These are phyloP conservation scores for Drosophila varians DNA, from an alignment of 1,140 invertebrate genomes.

Conservation along the genomic window DNA sequence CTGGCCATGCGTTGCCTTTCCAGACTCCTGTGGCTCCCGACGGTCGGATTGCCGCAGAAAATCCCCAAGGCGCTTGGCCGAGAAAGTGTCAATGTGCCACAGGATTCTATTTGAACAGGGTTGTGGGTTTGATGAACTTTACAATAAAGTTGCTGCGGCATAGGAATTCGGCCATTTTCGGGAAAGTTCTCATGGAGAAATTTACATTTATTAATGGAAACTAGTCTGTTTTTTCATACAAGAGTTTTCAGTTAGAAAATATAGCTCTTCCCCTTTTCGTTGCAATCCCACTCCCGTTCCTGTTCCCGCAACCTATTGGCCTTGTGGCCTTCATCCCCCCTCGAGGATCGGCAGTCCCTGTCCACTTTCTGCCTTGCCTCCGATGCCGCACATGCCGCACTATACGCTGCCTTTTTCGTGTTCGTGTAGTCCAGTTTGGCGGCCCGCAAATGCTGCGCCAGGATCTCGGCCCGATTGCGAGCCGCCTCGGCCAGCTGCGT, in stretches of 20 bases:
- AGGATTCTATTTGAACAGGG: slow-evolving; percentile 10
- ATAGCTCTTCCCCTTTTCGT: slow-evolving; percentile 14
- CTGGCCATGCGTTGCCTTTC: slow-evolving; percentile 12
- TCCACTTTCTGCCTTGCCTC: slow-evolving; percentile 83
- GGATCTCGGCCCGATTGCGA: slow-evolving; percentile 85
- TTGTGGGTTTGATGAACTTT: slow-evolving; percentile 13
- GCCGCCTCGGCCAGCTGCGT: slow-evolving; percentile 86
- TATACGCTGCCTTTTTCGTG: slow-evolving; percentile 86
- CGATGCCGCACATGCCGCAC: slow-evolving; percentile 86
- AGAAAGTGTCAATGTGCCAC: slow-evolving; percentile 13
- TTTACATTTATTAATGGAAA: not conserved
- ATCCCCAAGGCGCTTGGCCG: slow-evolving; percentile 23
- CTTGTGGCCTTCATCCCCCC: not conserved
- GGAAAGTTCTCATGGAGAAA: not conserved
- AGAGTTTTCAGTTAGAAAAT: slow-evolving; percentile 14
- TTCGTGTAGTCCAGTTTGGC: slow-evolving; percentile 86
- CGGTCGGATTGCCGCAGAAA: slow-evolving; percentile 31
- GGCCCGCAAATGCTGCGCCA: slow-evolving; percentile 85
- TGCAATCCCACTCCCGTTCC: not conserved
- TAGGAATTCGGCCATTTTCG: not conserved
- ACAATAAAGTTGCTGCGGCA: not conserved
- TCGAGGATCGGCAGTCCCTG: slow-evolving; percentile 18
- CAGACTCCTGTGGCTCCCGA: slow-evolving; percentile 5
- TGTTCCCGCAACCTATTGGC: not conserved
- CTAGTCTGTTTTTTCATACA: not conserved